Evolutionary conservation across 2,797 vertebrate species (phyloP), one percentile per base, ranked within the genome.

Genomic region (Smutsia gigantea): DNA sequence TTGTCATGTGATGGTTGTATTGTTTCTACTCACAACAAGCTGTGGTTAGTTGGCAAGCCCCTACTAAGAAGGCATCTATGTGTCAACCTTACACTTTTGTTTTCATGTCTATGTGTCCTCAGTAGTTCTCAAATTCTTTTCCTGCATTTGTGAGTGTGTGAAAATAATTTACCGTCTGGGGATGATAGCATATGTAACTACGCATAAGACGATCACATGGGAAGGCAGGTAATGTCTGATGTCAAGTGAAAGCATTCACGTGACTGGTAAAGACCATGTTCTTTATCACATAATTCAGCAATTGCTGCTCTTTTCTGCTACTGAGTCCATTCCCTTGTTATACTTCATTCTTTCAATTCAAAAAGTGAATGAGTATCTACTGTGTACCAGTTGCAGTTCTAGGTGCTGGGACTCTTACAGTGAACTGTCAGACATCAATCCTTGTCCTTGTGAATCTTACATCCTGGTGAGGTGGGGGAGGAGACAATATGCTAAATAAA

Each of bases 81-180:
- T 83, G 68, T 93, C 90, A 94, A 5, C 69, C 37, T 79, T 55
- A 74, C 68, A 49, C 18, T 93, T 92, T 91, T 42, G 25, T 78
- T 68, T 53, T 64, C 8, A 0, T 55, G 53, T 55, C 53, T 81
- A 15, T 86, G 83, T 78, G 61, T 87, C 42, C 83, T 59, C 64
- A 46, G 2, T n/a, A n/a, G 49, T 78, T 82, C 79, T 78, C 81
- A 46, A 8, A 87, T 84, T 85, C 71, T 81, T 81, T 69, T 81
- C 31, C 81, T 25, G 68, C 69, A 29, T 83, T 74, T 78, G 42
- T 53, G 87, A 92, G 25, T n/a, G 2, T 94, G 34, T 90, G 82
- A 42, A 78, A 88, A 77, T 92, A 18, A 21, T 79, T 81, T 51
- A 87, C 46, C 68, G 37, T 91, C 68, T 77, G 64, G 42, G 64